Evolutionary conservation across 2,797 vertebrate genomes (phyloP).

Genomic region (Austrolebias charrua): DNA sequence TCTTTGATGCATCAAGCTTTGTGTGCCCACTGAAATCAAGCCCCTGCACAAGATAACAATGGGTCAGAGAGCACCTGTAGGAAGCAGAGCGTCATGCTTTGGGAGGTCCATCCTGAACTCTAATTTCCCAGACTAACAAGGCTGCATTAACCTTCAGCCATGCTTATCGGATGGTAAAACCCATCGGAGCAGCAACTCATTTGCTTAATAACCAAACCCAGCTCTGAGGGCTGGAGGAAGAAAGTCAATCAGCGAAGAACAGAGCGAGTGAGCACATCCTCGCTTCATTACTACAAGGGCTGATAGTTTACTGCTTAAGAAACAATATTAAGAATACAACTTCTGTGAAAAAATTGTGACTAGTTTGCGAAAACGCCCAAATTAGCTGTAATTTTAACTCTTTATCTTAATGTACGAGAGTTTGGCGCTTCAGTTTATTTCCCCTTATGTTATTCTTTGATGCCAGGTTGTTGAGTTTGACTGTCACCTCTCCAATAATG

Average conservation of each 20-base stretch:
- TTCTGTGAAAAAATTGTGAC: neutral
- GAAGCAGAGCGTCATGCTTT: constrained; percentile 29
- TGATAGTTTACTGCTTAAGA: constrained; percentile 12
- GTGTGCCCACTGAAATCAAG: constrained; percentile 35
- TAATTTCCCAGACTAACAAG: constrained; percentile 41
- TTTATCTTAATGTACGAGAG: neutral
- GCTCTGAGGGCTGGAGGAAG: constrained; percentile 50
- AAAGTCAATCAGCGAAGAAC: constrained; percentile 60
- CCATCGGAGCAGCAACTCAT: constrained; percentile 66
- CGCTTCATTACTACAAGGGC: constrained; percentile 45
- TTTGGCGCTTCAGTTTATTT: constrained; percentile 13
- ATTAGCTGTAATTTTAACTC: constrained; percentile 11
- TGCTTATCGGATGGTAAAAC: constrained; percentile 67
- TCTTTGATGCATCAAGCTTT: constrained; percentile 41
- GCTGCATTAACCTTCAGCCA: constrained; percentile 73
- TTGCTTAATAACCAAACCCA: constrained; percentile 65
- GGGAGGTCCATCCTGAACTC: constrained; percentile 8
- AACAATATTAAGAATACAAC: neutral
- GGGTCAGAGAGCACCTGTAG: constrained; percentile 56
- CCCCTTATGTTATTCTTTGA: constrained; percentile 34
- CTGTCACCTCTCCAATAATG: constrained; percentile 52
- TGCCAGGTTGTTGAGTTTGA: constrained; percentile 34
- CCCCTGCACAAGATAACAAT: constrained; percentile 10
- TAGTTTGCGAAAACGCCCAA: neutral
- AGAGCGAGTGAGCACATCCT: constrained; percentile 40